Evolutionary conservation across 2,797 vertebrate genomes (phyloP).

Genomic region (Catamblyrhynchus diadema): DNA sequence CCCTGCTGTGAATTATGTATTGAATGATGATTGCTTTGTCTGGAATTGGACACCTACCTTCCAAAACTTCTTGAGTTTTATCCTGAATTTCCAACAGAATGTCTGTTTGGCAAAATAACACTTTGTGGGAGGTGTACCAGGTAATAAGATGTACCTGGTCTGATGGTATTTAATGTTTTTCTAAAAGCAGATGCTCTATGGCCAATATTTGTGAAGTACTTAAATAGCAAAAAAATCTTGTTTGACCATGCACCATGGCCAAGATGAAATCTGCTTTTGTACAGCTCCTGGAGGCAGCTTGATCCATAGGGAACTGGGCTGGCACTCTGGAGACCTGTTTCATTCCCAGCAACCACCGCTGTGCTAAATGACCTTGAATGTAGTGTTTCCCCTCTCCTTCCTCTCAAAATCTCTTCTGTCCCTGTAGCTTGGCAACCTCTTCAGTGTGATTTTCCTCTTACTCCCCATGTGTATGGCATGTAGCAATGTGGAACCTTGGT

Average conservation of each 20-base stretch:
- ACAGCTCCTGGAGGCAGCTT: neutral
- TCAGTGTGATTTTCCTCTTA: neutral
- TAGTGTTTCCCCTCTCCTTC: neutral
- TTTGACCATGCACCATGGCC: neutral
- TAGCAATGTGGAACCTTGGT: neutral
- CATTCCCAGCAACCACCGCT: neutral
- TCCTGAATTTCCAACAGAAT: neutral
- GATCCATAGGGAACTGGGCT: neutral
- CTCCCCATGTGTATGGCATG: neutral
- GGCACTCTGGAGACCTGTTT: neutral
- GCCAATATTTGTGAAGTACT: neutral
- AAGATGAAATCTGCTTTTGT: neutral
- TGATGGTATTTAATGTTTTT: neutral
- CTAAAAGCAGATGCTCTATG: neutral
- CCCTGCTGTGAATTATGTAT: constrained; percentile 49
- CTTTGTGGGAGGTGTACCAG: neutral
- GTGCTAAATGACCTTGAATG: neutral
- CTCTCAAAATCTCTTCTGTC: neutral
- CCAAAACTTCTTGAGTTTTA: neutral
- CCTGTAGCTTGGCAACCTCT: neutral
- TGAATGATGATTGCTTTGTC: constrained; percentile 46
- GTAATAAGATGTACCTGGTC: neutral
- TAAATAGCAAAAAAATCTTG: neutral
- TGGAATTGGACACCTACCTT: neutral
- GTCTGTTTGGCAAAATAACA: neutral